Evolutionary conservation across 2,888 invertebrate genomes (phyloP), one percentile per base, ranked within the genome.

Genomic region (Heliconius ethilla): DNA sequence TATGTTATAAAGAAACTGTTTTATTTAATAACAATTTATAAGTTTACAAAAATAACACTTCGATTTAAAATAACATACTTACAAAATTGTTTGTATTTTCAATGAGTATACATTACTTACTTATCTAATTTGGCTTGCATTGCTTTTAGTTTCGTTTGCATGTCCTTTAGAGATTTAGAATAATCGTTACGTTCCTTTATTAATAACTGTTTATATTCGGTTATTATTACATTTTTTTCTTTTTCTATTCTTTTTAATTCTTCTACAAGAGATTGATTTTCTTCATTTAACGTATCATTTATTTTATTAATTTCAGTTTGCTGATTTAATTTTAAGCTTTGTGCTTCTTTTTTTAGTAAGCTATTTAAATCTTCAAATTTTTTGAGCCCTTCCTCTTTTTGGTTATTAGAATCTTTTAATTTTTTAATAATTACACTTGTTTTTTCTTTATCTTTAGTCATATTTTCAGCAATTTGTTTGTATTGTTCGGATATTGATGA

Each of bases 121-220:
- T 89, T 88, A 77, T 94, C 91, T 80, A 92, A 82, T 82, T 90
- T 88, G 29, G 87, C 83, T 83, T 92, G 90, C 40, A 93, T 80
- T 75, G 90, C 89, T 82, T 85, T 82, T 76, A 92, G 83, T 84
- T 91, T 92, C 3, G 83, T 74, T 80, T 92, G 90, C 66, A 91
- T 82, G 70, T 89, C 88, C 84, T 90, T 90, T 3, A 89, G 85
- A 63, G 88, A 87, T 83, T 90, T 89, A 27, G 85, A 81, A 82
- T 90, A 93, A 82, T 95, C 93, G 80, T 91, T 90, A 84, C 95
- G 92, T 87, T 96, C 96, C 78, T 90, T 94, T 40, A 87, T 89
- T 67, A 95, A 83, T 59, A 95, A 83, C 81, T 91, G 90, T 83
- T 95, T 95, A 82, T 94, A 95, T 86, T 95, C 94, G 75, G 89